Conservation (phyloP, 2,888 invertebrate species). For the Pseudanteris insignis region DNA sequence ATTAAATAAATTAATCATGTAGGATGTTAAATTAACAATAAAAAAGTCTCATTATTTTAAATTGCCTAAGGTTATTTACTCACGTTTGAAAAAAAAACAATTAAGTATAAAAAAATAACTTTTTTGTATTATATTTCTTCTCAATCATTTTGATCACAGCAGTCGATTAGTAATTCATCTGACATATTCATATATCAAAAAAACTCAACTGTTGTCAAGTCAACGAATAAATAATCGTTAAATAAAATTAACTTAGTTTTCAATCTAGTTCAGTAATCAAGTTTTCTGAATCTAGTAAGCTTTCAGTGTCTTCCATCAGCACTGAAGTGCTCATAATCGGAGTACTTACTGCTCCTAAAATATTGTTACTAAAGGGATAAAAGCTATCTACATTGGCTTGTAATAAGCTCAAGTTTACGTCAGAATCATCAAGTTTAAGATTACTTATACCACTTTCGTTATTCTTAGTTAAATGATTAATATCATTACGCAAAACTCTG, state of each 20-base stretch:
- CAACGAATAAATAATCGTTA: not conserved
- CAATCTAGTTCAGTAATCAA: slow-evolving; percentile 76
- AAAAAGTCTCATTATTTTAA: too few species aligned
- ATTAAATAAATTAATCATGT: too few species aligned
- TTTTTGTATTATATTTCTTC: too few species aligned
- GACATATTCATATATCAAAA: not conserved
- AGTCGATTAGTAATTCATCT: too few species aligned
- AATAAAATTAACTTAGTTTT: slow-evolving; percentile 46
- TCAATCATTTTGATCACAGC: too few species aligned
- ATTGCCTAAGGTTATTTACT: too few species aligned
- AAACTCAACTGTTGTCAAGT: too few species aligned
- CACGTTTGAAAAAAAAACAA: not conserved
- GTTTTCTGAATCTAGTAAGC: slow-evolving; percentile 76
- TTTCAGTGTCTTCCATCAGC: slow-evolving; percentile 70
- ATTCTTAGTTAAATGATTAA: slow-evolving; percentile 65
- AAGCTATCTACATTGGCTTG: slow-evolving; percentile 64
- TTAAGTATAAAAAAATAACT: too few species aligned
- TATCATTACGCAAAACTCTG: slow-evolving; percentile 67
- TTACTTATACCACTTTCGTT: slow-evolving; percentile 52
- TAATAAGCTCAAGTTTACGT: slow-evolving; percentile 52
- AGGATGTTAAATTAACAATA: too few species aligned
- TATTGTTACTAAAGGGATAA: slow-evolving; percentile 62
- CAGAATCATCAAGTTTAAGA: slow-evolving; percentile 34
- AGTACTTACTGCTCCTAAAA: slow-evolving; percentile 57
- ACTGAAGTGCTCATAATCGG: slow-evolving; percentile 71